Conservation (phyloP, 1,140 invertebrate species). For the Drosophila lini region DNA sequence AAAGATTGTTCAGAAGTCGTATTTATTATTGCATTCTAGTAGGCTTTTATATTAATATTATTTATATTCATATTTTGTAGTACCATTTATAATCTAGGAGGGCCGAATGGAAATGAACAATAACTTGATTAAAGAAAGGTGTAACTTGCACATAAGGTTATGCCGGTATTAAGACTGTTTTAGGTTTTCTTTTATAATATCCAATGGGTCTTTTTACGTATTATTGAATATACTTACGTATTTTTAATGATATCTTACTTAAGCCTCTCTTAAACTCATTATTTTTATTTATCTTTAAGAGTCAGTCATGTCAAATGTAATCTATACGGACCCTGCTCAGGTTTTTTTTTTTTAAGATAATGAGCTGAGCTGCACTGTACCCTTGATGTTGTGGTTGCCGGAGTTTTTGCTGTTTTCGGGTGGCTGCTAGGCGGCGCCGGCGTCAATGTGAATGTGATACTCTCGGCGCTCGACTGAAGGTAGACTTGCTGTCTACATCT, state of each 20-base stretch:
- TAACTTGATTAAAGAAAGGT: neutral
- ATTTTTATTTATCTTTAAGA: neutral
- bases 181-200: no score
- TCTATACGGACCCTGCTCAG: neutral
- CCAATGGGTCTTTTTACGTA: neutral
- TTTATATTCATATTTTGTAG: no score
- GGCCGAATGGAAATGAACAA: neutral
- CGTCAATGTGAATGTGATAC: conserved; percentile 61
- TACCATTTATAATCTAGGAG: neutral
- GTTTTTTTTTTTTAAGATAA: conserved; percentile 30
- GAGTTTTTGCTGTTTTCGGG: conserved; percentile 59
- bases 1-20: neutral
- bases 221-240: neutral
- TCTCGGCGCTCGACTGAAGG: conserved; percentile 48
- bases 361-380: conserved; percentile 75
- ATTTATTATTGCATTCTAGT: neutral
- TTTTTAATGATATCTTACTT: neutral
- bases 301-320: neutral
- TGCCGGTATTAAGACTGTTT: neutral
- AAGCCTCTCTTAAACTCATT: neutral
- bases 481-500: conserved; percentile 77
- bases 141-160: neutral
- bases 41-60: neutral
- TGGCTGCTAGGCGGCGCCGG: conserved; percentile 65
- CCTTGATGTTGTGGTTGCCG: conserved; percentile 35